These are phyloP conservation scores for Acyrthosiphon pisum DNA, from an alignment of 1,140 invertebrate species.

Conservation along the genomic window DNA sequence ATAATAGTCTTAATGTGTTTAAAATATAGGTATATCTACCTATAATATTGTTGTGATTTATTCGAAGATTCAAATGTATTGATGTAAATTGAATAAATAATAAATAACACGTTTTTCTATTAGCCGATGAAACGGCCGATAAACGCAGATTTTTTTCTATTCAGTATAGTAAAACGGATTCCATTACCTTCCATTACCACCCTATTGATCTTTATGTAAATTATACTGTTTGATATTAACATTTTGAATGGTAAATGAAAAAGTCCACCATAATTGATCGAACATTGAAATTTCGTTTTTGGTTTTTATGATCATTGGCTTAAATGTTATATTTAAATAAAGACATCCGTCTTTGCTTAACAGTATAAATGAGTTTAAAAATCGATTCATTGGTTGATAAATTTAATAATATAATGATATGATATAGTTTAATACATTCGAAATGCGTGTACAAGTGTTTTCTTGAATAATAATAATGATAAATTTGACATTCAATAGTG, in stretches of 20 bases:
- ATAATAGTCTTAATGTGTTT: neutral
- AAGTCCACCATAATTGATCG: neutral
- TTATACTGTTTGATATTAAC: neutral
- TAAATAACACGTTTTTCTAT: neutral
- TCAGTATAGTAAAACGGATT: neutral
- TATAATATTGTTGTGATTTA: no score
- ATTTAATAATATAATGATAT: neutral
- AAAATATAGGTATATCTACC: no score
- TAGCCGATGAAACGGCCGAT: neutral
- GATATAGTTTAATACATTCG: neutral
- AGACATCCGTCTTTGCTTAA: neutral
- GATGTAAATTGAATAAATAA: neutral
- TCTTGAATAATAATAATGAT: neutral
- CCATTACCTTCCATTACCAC: neutral
- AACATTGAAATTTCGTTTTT: neutral
- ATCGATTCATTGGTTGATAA: neutral
- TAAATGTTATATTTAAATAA: neutral
- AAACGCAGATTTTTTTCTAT: neutral
- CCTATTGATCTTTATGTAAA: neutral
- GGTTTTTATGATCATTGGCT: neutral
- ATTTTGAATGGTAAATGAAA: neutral
- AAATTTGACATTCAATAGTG: neutral
- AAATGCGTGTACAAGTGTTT: neutral
- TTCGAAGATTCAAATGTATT: neutral
- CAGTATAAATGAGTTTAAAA: neutral